Conservation (phyloP, 2,113 vertebrate species). For the Delphinus delphis region DNA sequence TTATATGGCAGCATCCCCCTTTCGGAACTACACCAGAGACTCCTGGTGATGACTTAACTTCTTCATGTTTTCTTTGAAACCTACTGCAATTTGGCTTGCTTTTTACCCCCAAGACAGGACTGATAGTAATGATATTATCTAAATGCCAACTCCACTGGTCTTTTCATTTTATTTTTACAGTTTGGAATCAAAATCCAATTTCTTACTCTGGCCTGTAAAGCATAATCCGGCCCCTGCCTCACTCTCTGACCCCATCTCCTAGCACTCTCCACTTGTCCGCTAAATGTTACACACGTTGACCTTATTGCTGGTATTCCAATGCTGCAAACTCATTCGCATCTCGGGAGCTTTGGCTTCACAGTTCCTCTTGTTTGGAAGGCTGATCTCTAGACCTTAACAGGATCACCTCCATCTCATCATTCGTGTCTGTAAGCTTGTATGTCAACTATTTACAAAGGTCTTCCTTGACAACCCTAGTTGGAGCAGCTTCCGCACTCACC, state of each 20-base stretch:
- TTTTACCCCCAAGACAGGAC: neutral
- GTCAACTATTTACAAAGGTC: neutral
- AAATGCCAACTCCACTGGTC: neutral
- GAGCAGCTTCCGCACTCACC: neutral
- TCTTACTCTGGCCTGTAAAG: neutral
- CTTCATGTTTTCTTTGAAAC: conserved; percentile 9
- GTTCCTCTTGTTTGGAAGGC: neutral
- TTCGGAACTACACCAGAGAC: neutral
- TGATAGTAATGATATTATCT: neutral
- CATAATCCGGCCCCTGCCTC: neutral
- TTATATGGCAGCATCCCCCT: neutral
- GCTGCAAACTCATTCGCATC: neutral
- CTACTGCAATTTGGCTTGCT: neutral
- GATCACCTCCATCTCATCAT: neutral
- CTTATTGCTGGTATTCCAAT: neutral
- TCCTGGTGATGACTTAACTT: neutral
- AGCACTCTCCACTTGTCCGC: neutral
- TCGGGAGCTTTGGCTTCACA: neutral
- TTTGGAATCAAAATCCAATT: neutral
- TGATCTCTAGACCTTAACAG: neutral
- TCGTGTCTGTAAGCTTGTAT: neutral
- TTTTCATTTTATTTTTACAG: neutral
- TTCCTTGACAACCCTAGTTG: neutral
- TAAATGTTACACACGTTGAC: neutral
- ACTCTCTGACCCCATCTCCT: neutral